Evolutionary conservation across 2,797 vertebrate species (phyloP), one percentile per base, ranked within the genome.

Genomic region (Pipistrellus pygmaeus): DNA sequence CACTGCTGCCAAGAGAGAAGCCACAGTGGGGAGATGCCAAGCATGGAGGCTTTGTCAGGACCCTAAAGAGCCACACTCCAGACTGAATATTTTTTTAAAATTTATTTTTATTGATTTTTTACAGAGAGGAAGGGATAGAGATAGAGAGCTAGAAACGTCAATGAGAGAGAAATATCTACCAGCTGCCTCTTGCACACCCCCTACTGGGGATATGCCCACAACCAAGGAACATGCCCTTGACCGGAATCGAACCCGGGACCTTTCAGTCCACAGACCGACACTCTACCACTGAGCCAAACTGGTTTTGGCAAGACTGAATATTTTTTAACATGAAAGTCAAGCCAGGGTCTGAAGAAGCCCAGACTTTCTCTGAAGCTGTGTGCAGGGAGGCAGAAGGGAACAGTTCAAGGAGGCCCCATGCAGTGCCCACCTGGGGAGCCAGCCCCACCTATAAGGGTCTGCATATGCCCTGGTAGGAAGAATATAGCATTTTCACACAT

Each of bases 281-380:
- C 38, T 38, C 38, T 38, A 38, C 38, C 38, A 38, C 38, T 38
- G 38, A 38, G 38, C 38, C 38, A 38, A 38, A 38, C 38, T 5
- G 38, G 38, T 38, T 38, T 38, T 38, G 38, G 38, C 38, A 38
- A 80, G 73, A 35, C 13, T 30, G 68, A n/a, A 53, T 85, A 18
- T 35, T 90, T 96, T 96, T 95, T 95, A 80, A 60, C 78, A 92
- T 72, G 69, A 68, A 86, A 86, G 84, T 85, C 57, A 51, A 88
- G 18, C 18, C 18, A 77, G 35, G 23, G 30, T 60, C 62, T 10
- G 2, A 82, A 88, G 80, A 84, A 91, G 17, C 60, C 38, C 35
- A 73, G 73, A 5, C 76, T 89, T 68, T 60, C 72, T 89, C 73
- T 83, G 69, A 95, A 94, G 88, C 69, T 81, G 55, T 83, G 9